Percentiles rank a stretch among this genome's conserved stretches.
Conservation (phyloP, 2,797 vertebrate species). For the Glyptemys insculpta region DNA sequence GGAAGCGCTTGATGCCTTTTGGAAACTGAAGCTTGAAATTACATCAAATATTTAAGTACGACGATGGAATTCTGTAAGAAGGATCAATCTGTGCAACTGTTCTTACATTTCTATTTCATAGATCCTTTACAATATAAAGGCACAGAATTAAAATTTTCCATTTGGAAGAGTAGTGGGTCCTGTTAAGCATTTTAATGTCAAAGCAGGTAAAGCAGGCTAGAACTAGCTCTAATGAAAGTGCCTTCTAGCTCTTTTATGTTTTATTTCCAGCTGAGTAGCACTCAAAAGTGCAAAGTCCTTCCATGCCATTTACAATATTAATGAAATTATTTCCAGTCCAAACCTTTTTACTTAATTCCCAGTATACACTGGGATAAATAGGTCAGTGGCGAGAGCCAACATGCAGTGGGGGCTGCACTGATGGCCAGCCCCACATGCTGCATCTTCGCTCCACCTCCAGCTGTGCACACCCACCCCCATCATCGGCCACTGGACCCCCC, state of each 20-base stretch:
- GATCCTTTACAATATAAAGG: neutral
- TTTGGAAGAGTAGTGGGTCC: neutral
- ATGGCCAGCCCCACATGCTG: too few species aligned
- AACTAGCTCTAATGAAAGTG: neutral
- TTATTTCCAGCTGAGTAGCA: neutral
- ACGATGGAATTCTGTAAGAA: neutral
- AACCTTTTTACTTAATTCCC: neutral
- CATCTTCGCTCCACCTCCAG: too few species aligned
- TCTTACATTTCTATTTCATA: neutral
- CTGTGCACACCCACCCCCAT: too few species aligned
- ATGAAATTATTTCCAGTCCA: neutral
- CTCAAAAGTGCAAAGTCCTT: neutral
- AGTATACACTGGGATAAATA: neutral
- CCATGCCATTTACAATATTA: neutral
- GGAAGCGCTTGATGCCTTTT: neutral
- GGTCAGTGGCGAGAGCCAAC: neutral
- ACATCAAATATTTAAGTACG: neutral
- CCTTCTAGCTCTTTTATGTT: accelerated
- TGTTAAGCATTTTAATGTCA: neutral
- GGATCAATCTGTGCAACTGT: neutral
- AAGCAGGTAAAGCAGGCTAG: constrained; percentile 5
- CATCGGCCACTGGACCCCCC: too few species aligned
- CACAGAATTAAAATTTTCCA: neutral
- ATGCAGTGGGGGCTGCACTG: too few species aligned
- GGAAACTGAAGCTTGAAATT: neutral